These are phyloP conservation scores for Ctenochaetus hawaiiensis DNA, from an alignment of 2,797 vertebrate genomes.

Conservation along the genomic window DNA sequence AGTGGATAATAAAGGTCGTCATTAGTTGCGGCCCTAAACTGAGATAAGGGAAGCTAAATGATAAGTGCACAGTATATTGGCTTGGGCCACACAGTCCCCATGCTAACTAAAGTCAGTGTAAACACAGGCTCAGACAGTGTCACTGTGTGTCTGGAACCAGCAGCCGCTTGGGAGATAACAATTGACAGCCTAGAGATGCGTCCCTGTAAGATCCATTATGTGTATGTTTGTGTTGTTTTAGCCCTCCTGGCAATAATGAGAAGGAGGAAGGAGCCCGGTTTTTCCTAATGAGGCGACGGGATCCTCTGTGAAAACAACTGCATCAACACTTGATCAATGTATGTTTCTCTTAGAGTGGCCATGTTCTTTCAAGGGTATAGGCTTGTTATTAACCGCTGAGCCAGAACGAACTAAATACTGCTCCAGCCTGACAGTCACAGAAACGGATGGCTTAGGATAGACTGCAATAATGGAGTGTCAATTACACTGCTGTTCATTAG, in stretches of 20 bases:
- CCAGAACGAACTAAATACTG: slow-evolving; percentile 38
- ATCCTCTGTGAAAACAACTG: slow-evolving; percentile 32
- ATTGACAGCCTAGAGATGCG: slow-evolving; percentile 52
- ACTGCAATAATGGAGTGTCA: slow-evolving; percentile 41
- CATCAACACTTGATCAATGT: slow-evolving; percentile 52
- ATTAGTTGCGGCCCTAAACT: not conserved
- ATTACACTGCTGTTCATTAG: slow-evolving; percentile 55
- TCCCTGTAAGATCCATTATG: slow-evolving; percentile 62
- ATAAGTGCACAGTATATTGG: slow-evolving; percentile 4
- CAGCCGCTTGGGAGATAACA: slow-evolving; percentile 62
- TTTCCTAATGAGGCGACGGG: slow-evolving; percentile 61
- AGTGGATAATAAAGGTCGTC: not conserved
- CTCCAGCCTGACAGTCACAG: slow-evolving; percentile 26
- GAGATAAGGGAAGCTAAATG: slow-evolving; percentile 22
- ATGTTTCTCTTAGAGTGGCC: slow-evolving; percentile 8
- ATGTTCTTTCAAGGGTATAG: slow-evolving; percentile 37
- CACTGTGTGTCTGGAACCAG: slow-evolving; percentile 70
- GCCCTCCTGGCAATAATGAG: slow-evolving; percentile 42
- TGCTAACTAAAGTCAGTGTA: slow-evolving; percentile 51
- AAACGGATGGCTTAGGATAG: slow-evolving; percentile 36
- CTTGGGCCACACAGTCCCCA: slow-evolving; percentile 26
- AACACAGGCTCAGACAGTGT: slow-evolving; percentile 65
- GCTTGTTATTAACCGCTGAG: slow-evolving; percentile 38
- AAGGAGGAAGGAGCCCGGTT: slow-evolving; percentile 29
- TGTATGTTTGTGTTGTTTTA: slow-evolving; percentile 53